Conservation (phyloP, 2,888 invertebrate genomes). For the Eupithecia exiguata region DNA sequence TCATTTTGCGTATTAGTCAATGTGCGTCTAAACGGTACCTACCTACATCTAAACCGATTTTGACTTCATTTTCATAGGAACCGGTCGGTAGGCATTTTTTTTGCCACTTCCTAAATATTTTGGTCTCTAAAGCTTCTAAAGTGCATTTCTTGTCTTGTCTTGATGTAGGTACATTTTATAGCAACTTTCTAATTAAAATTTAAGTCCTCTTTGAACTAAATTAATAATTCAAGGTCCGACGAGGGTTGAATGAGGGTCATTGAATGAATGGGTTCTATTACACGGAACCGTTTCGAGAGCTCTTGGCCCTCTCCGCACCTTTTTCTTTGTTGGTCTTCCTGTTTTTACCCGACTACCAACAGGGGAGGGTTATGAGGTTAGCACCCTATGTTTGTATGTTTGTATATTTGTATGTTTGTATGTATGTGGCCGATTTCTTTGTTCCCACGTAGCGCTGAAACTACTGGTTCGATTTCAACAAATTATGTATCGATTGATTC, state of each 20-base stretch:
- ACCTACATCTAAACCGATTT: not conserved
- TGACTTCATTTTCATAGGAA: not conserved
- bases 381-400: too few species aligned
- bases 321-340: not conserved
- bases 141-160: not conserved
- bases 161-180: not conserved
- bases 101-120: not conserved
- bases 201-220: constrained; percentile 10
- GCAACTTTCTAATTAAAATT: constrained; percentile 12
- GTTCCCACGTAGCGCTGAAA: too few species aligned
- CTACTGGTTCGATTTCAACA: too few species aligned
- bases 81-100: too few species aligned
- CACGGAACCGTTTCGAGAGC: constrained; percentile 11
- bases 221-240: constrained; percentile 25
- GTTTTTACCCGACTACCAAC: too few species aligned
- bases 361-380: too few species aligned
- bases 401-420: too few species aligned
- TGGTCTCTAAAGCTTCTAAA: not conserved
- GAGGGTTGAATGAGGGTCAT: constrained; percentile 18
- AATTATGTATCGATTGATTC: too few species aligned
- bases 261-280: constrained; percentile 14
- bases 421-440: too few species aligned
- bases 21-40: too few species aligned
- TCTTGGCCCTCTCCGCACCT: not conserved
- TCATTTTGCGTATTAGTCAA: too few species aligned